Base-by-base conservation (phyloP, 2,113 vertebrate genomes). In the Vulpes ferrilata region DNA sequence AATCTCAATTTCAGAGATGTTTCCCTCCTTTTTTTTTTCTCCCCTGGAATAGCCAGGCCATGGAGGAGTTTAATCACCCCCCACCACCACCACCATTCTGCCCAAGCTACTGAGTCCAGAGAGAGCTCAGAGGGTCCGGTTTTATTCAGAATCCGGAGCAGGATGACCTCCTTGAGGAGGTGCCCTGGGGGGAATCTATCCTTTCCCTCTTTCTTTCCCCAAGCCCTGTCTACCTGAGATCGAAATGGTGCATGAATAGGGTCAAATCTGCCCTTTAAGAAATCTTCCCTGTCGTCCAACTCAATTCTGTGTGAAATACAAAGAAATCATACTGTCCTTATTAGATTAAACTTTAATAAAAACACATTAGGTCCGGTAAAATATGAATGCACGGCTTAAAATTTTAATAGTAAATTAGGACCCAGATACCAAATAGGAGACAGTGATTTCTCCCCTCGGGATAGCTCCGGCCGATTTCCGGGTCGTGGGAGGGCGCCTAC, bases 311-410 rank as follows among this genome's bases (percentile, higher is more conserved):
- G 92, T 93, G 84, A 97, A 97, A 98, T 96, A 97, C 93, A 96
- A 97, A 97, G 96, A 96, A 97, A 96, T 82, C 96, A 83, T 22
- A 48, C 51, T 95, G 80, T 69, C 94, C 98, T 99, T 99, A 98
- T 98, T 98, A 97, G 98, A 99, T 99, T 99, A 99, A 99, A 99
- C 98, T 99, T 99, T 99, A 98, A 99, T 99, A 98, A 98, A 78
- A 97, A 98, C 99, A 99, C 99, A 99, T 99, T 99, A 99, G 98
- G 98, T 99, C 98, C 98, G 85, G 99, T 99, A 99, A 99, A 99
- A 99, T 99, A 99, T 99, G 99, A 99, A 99, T 99, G 99, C 96
- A 98, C 98, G 99, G 98, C 98, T 99, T 99, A 99, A 99, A 99
- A 99, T 99, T 99, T 99, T 99, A 99, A 99, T 99, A 98, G 99